Base-by-base conservation (phyloP, 37 sponge, comb jelly and placozoan genomes). In the Ephydatia muelleri region DNA sequence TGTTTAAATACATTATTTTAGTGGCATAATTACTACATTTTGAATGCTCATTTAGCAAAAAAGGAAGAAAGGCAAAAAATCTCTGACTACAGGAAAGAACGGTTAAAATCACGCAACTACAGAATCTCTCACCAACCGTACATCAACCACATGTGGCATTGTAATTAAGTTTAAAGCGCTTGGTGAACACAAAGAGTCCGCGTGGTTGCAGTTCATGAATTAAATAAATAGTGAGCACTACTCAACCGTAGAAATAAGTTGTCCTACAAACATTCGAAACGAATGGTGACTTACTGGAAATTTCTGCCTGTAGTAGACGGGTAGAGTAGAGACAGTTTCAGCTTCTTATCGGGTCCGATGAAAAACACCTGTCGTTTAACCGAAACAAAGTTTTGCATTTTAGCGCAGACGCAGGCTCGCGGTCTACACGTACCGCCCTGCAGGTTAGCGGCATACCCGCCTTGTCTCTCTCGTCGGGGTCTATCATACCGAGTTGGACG, bases 301-400 rank as follows among this genome's bases (percentile, higher is more conserved):
- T 99, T 96, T 73, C 99, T 75, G 3, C 99, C 97, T 64, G 97
- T 99, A 38, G 97, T 96, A 9, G 97, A 97, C 2, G 99, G 99
- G 81, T 99, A 99, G 73, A 99, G 93, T 75, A 99, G 26, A 57
- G 97, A 93, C 34, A 97, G 91, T 78, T 99, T 99, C 47, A 99
- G 88, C 85, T 97, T 97, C 93, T 88, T 95, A 85, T 99, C 97
- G 0, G 97, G 95, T n/a, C 89, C 96, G 69, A 95, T 72, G 25
- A 97, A 87, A 64, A 93, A 97, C 75, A 97, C 96, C 96, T 96
- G 27, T 57, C 57, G 19, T 57, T 57, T 5, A 1, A 48, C 19
- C 16, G 16, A 4, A 4, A 47, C 31, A 27, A 47, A 57, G 43
- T 29, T 29, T 29, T 29, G 3, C 3, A 26, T 5, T 3, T 5